Evolutionary conservation across 2,888 invertebrate genomes (phyloP).

Genomic region (Atrina japonica): DNA sequence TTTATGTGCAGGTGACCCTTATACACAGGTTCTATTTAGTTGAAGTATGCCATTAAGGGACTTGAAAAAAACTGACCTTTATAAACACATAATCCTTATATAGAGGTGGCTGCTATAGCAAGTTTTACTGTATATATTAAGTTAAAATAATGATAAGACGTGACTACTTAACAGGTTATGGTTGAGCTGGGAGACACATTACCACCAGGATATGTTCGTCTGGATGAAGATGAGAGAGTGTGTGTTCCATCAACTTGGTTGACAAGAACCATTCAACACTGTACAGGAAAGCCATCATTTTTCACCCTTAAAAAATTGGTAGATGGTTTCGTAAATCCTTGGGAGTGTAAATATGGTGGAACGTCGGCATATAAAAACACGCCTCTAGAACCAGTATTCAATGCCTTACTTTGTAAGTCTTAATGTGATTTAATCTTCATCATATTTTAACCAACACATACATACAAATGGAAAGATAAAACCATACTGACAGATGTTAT

Average conservation of each 20-base stretch:
- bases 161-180: conserved; percentile 6
- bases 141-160: too few relatives aligned
- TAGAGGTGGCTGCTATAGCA: not conserved
- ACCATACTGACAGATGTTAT: too few relatives aligned
- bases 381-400: conserved; percentile 19
- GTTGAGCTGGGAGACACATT: conserved; percentile 9
- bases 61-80: too few relatives aligned
- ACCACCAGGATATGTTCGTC: conserved; percentile 27
- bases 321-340: conserved; percentile 27
- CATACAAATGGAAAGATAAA: too few relatives aligned
- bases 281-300: conserved; percentile 25
- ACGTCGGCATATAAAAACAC: conserved; percentile 29
- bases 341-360: conserved; percentile 31
- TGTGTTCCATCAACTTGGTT: conserved; percentile 25
- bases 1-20: too few relatives aligned
- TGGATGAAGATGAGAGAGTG: conserved; percentile 28
- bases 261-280: conserved; percentile 8
- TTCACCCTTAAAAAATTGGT: conserved; percentile 24
- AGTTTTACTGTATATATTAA: not conserved
- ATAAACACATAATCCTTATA: too few relatives aligned
- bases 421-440: not conserved
- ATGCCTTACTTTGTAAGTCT: conserved; percentile 24
- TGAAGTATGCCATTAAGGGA: too few relatives aligned
- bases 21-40: too few relatives aligned
- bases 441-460: too few relatives aligned